Evolutionary conservation across 2,888 invertebrate species (phyloP).

Genomic region (Seira musarum): DNA sequence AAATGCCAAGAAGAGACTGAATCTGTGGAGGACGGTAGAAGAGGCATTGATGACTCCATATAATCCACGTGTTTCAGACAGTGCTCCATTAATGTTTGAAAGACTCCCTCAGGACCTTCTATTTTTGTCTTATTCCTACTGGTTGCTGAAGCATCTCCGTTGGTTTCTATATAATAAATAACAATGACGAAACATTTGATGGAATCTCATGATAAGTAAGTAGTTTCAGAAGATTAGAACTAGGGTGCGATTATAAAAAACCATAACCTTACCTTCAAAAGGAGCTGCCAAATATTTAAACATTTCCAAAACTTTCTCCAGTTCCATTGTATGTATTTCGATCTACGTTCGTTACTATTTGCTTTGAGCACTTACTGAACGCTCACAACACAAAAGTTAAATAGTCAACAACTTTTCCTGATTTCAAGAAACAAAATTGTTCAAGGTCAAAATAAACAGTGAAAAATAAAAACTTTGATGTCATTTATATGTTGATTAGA

Average conservation of each 20-base stretch:
- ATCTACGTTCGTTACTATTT: too few relatives aligned
- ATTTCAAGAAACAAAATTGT: too few relatives aligned
- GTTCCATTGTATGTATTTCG: constrained; percentile 34
- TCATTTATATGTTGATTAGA: background rate
- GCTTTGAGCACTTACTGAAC: too few relatives aligned
- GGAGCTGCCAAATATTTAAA: constrained; percentile 47
- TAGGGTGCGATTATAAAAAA: too few relatives aligned
- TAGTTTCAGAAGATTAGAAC: too few relatives aligned
- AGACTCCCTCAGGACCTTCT: constrained; percentile 19
- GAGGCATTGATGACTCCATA: constrained; percentile 36
- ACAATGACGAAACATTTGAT: background rate
- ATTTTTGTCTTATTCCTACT: background rate
- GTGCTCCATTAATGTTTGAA: constrained; percentile 24
- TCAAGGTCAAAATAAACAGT: background rate
- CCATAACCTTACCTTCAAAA: constrained; percentile 33
- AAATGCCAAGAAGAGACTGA: constrained; percentile 55
- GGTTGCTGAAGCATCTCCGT: background rate
- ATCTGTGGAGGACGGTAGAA: background rate
- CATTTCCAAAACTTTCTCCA: constrained; percentile 38
- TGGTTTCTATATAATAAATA: background rate
- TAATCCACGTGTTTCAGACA: constrained; percentile 29
- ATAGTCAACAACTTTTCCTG: too few relatives aligned
- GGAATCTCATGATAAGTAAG: background rate
- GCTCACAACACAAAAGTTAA: too few relatives aligned
- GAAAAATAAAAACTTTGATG: too few relatives aligned